Evolutionary conservation across 2,888 invertebrate genomes (phyloP).

Genomic region (Tanypteryx hageni): DNA sequence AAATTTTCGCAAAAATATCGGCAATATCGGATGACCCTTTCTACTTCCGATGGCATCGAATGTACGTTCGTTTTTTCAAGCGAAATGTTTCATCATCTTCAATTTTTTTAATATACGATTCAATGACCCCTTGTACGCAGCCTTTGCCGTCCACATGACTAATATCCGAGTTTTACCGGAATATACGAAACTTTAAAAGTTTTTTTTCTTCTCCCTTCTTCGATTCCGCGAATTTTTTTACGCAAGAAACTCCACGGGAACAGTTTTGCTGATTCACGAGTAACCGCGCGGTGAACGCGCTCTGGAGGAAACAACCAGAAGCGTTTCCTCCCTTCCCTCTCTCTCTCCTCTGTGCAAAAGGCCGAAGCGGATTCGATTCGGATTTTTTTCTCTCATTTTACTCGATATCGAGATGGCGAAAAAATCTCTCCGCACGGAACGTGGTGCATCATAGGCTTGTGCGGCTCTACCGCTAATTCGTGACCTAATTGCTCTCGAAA

Average conservation of each 20-base stretch:
- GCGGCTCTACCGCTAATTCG: too few species aligned
- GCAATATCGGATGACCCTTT: neutral
- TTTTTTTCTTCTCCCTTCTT: neutral
- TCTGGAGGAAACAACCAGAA: neutral
- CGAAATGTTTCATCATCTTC: neutral
- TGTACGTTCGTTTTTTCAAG: neutral
- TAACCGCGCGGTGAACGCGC: slow-evolving; percentile 40
- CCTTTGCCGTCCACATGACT: neutral
- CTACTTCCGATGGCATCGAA: neutral
- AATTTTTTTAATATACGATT: neutral
- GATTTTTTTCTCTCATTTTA: neutral
- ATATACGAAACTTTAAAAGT: neutral
- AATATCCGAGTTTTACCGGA: neutral
- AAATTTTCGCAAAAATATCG: neutral
- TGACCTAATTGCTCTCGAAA: too few species aligned
- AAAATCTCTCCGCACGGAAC: too few species aligned
- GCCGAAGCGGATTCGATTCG: neutral
- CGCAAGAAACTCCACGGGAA: neutral
- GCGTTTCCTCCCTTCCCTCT: neutral
- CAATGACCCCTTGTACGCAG: neutral
- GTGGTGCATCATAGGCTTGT: too few species aligned
- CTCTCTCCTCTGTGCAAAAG: neutral
- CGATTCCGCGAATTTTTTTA: neutral
- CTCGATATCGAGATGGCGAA: too few species aligned
- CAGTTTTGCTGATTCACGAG: slow-evolving; percentile 39